phyloP scores from a whole-genome alignment of 2,797 vertebrate genomes.

The Aselliscus stoliczkanus region DNA sequence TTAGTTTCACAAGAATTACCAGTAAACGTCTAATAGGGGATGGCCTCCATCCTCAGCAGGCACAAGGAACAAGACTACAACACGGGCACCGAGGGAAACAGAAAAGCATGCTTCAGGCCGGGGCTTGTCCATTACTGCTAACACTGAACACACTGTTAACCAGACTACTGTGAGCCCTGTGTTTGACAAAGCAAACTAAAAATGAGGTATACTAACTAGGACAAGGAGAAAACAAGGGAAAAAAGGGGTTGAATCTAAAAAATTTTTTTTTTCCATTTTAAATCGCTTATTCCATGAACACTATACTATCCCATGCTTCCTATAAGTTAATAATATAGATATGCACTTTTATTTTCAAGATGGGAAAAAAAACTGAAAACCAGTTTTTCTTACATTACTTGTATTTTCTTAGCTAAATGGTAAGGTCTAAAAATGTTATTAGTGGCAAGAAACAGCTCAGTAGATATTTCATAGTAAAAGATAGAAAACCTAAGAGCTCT shows the following conservation, averaged over 20 bases:
- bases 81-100: slow-evolving; percentile 12
- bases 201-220: not conserved
- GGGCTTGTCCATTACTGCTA: not conserved
- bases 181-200: not conserved
- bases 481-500: not conserved
- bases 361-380: not conserved
- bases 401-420: not conserved
- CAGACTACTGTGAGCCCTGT: not conserved
- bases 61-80: slow-evolving; percentile 33
- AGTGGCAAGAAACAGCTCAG: not conserved
- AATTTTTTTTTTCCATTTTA: not conserved
- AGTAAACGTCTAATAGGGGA: slow-evolving; percentile 42
- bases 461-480: not conserved
- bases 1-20: slow-evolving; percentile 82
- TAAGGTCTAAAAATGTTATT: not conserved
- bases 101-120: not conserved
- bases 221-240: not conserved
- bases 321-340: not conserved
- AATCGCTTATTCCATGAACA: not conserved
- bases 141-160: slow-evolving; percentile 16
- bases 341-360: not conserved
- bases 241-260: slow-evolving; percentile 18
- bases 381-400: not conserved
- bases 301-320: not conserved
- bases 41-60: slow-evolving; percentile 31